Base-by-base conservation (phyloP, 2,888 invertebrate genomes). In the Trachelus troglodyta region DNA sequence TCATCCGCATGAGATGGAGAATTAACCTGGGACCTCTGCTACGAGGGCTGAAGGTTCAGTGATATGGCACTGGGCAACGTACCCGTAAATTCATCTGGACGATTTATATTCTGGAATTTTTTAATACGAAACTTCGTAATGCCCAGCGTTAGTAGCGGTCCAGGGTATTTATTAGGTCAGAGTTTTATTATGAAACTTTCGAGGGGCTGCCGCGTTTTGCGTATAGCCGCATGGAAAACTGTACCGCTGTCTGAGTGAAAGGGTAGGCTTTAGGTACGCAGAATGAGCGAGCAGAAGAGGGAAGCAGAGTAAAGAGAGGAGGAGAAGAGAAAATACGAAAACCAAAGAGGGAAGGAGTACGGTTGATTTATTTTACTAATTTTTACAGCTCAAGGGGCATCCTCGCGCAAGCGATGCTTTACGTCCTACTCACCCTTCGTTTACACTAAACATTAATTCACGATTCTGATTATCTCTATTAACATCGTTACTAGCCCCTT, bases 91-190 rank as follows among this genome's bases (percentile, higher is more conserved):
- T 71, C 71, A 23, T 31, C 71, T 56, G 71, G 71, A 34, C 71
- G 71, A 71, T 71, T 71, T 71, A 71, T 71, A 71, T 71, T 71
- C 71, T 34, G 71, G 71, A 71, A 71, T 71, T 71, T 71, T 71
- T 71, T 71, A 30, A 71, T 71, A 71, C 71, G 71, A 71, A 71
- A 71, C 71, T 71, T 71, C 31, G 71, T 71, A 71, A 71, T 34
- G 31, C 15, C 33, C 31, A 3, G 23, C 71, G 71, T 71, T 71
- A 71, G 71, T 23, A 34, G 71, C 12, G 31, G 71, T 33, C 71
- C 71, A 34, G 71, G 71, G 71, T 71, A 71, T 71, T 71, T 71
- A 71, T 71, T 71, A 71, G 71, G 71, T 71, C 31, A 31, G 71
- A 71, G 71, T 71, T 71, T 71, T 71, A 71, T 71, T 34, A 34